Base-by-base conservation (phyloP, 2,888 invertebrate species). In the Ophion ellenae region DNA sequence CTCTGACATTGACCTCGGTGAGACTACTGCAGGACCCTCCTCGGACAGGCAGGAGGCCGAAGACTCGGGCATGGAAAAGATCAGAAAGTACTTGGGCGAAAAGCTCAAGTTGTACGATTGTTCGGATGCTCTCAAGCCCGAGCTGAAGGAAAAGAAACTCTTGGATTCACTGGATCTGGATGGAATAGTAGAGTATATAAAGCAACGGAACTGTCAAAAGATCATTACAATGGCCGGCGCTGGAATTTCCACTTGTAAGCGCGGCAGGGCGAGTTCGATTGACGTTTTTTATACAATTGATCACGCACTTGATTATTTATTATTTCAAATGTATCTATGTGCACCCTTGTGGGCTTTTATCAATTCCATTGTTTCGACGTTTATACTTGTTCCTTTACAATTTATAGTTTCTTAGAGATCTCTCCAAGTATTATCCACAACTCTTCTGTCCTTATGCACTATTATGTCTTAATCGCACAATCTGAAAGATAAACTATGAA, bases 141-240 rank as follows among this genome's bases (percentile, higher is more conserved):
- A 87, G 5, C 66, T 84, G 2, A 79, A 88, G 6, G 17, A 20
- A 4, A 88, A 91, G 89, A 93, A 96, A 94, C 95, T 97, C 73
- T 94, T 98, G 76, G 96, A 96, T 45, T 96, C 97, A 90, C 95
- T 97, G 61, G 96, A 95, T 77, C 94, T 98, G 87, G 97, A 97
- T 89, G 98, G 97, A 1, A 95, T 99, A 77, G 96, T 96, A 0
- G 96, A 97, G 78, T 97, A 97, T 94, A 98, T 99, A 88, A 96
- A 97, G 89, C 96, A 96, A 84, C 96, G 96, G 63, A 96, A 96
- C 87, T 97, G 97, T 92, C 96, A 96, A 93, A 98, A 98, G 90
- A 96, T 99, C 81, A 97, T 99, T 82, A 98, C 98, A 0, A 96
- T 99, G 96, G 97, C 98, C 85, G 99, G 99, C 85, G 99, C 99